Evolutionary conservation across 2,797 vertebrate species (phyloP).

Genomic region (Crocodylus rhombifer): DNA sequence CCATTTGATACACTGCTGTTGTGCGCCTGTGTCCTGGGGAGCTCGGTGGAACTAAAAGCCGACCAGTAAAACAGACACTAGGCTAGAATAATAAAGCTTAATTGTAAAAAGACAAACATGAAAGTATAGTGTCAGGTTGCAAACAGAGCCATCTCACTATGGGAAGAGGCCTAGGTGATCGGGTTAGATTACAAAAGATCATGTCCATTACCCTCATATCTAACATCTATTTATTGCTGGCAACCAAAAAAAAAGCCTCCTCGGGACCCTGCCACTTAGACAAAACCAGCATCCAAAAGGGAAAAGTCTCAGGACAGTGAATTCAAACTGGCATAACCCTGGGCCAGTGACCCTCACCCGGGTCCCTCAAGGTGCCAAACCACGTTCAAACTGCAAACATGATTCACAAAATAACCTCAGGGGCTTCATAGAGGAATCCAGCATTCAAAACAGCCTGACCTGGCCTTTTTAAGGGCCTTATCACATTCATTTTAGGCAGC

Average conservation of each 20-base stretch:
- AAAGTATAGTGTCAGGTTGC: not conserved
- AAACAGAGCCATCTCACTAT: not conserved
- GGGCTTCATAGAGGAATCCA: too few species aligned
- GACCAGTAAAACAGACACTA: not conserved
- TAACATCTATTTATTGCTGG: not conserved
- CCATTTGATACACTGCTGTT: not conserved
- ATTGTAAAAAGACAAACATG: not conserved
- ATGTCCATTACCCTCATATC: not conserved
- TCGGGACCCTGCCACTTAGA: not conserved
- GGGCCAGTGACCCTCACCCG: rapidly evolving
- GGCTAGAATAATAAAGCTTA: not conserved
- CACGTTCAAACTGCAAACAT: too few species aligned
- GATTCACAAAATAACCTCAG: too few species aligned
- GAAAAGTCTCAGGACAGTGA: not conserved
- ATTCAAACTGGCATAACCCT: rapidly evolving
- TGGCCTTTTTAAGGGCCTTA: too few species aligned
- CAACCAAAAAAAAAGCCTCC: not conserved
- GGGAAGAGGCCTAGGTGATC: not conserved
- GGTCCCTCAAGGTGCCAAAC: too few species aligned
- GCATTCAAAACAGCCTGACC: too few species aligned
- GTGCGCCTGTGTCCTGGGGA: not conserved
- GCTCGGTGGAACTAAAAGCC: not conserved
- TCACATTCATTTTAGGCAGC: too few species aligned
- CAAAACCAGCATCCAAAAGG: not conserved
- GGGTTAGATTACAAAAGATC: not conserved